phyloP scores from a whole-genome alignment of 1,140 invertebrate species.

The Heliconius hewitsoni region DNA sequence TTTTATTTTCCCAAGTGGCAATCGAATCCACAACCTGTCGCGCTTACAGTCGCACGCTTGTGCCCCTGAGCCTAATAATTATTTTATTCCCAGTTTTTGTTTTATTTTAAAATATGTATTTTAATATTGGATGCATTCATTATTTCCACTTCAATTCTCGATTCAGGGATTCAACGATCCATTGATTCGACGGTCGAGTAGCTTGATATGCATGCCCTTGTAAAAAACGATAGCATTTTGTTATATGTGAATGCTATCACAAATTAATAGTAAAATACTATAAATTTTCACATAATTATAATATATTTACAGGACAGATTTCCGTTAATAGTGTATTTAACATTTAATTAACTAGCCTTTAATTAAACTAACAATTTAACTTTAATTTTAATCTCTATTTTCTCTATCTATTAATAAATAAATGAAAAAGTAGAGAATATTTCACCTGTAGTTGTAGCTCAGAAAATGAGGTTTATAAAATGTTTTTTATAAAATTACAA shows the following conservation, averaged over 20 bases:
- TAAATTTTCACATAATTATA: too few species aligned
- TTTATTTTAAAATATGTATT: constrained; percentile 4
- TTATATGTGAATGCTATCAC: neutral
- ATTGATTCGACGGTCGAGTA: constrained; percentile 18
- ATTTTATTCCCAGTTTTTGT: neutral
- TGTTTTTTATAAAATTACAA: constrained; percentile 23
- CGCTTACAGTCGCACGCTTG: too few species aligned
- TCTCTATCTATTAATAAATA: neutral
- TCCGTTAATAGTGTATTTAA: too few species aligned
- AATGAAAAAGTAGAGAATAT: neutral
- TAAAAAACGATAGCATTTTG: constrained; percentile 10
- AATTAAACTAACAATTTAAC: too few species aligned
- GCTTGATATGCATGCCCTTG: constrained; percentile 1
- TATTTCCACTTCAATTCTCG: constrained; percentile 19
- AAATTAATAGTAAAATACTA: neutral
- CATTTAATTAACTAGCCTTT: too few species aligned
- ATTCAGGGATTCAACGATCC: constrained; percentile 18
- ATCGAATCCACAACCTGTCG: too few species aligned
- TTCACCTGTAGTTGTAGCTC: neutral
- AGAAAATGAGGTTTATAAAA: neutral
- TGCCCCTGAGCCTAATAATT: too few species aligned
- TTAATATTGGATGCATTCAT: constrained; percentile 14
- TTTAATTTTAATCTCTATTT: too few species aligned
- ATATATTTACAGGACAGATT: too few species aligned
- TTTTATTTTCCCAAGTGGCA: too few species aligned